Evolutionary conservation across 2,888 invertebrate genomes (phyloP).

Genomic region (Carabus problematicus): DNA sequence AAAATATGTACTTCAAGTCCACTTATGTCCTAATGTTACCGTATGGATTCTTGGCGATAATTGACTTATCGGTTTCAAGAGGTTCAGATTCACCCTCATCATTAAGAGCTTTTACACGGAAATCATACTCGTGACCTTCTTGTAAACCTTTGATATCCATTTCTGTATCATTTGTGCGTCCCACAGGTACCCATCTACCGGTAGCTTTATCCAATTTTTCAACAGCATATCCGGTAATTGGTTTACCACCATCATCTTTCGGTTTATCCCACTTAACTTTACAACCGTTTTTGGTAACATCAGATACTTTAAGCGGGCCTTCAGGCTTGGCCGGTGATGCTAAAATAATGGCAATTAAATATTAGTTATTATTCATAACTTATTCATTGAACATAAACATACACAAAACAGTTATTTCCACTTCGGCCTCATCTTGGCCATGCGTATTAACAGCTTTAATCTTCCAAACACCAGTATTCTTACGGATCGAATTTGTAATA

Average conservation of each 20-base stretch:
- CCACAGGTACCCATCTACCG: constrained; percentile 93
- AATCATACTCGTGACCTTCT: constrained; percentile 93
- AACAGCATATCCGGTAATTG: constrained; percentile 89
- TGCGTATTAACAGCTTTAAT: constrained; percentile 90
- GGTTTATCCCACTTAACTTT: constrained; percentile 94
- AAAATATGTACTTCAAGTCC: constrained; percentile 44
- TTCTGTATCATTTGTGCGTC: constrained; percentile 78
- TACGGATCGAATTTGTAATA: constrained; percentile 78
- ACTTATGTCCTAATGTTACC: constrained; percentile 61
- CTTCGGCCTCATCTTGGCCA: constrained; percentile 91
- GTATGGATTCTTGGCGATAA: constrained; percentile 95
- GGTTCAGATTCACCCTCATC: constrained; percentile 97
- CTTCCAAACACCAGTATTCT: constrained; percentile 90
- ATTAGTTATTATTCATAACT: constrained; percentile 4
- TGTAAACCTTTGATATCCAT: constrained; percentile 88
- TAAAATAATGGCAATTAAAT: constrained; percentile 48
- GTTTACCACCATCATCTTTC: constrained; percentile 94
- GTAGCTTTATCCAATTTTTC: constrained; percentile 93
- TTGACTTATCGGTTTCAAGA: constrained; percentile 86
- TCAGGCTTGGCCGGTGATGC: constrained; percentile 86
- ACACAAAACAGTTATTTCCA: constrained; percentile 89
- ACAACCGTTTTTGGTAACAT: constrained; percentile 88
- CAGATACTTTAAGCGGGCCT: constrained; percentile 87
- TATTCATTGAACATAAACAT: constrained; percentile 50
- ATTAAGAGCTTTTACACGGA: constrained; percentile 91